phyloP scores from a whole-genome alignment of 1,140 invertebrate genomes.

The Drosophila tani region DNA sequence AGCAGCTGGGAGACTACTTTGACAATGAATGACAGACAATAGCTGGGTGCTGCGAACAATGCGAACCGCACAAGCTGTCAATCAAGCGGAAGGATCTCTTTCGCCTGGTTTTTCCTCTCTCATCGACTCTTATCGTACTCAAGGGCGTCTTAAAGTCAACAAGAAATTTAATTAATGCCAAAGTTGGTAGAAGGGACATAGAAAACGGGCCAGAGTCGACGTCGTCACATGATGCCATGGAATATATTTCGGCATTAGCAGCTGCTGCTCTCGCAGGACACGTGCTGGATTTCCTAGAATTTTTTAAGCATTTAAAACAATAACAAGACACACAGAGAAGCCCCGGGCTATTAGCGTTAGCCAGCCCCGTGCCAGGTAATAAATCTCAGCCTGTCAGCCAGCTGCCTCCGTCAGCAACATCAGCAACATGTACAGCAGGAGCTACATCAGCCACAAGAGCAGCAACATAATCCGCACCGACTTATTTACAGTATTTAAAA shows the following conservation, averaged over 20 bases:
- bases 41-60: constrained; percentile 34
- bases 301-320: constrained; percentile 66
- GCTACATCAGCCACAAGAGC: constrained; percentile 12
- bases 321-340: constrained; percentile 49
- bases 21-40: constrained; percentile 61
- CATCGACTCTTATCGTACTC: constrained; percentile 22
- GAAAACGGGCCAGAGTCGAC: constrained; percentile 10
- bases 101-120: neutral
- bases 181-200: constrained; percentile 7
- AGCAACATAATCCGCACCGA: constrained; percentile 28
- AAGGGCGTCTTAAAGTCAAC: constrained; percentile 68
- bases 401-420: constrained; percentile 34
- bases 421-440: constrained; percentile 17
- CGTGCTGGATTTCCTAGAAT: constrained; percentile 55
- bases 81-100: constrained; percentile 47
- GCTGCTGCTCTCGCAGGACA: constrained; percentile 49
- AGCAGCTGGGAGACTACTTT: constrained; percentile 25
- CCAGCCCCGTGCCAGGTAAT: constrained; percentile 58
- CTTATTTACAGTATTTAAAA: constrained; percentile 52
- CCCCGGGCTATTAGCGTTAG: constrained; percentile 64
- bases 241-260: constrained; percentile 58
- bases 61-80: constrained; percentile 59
- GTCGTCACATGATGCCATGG: constrained; percentile 57
- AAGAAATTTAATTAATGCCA: constrained; percentile 65
- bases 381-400: constrained; percentile 74